Conservation (phyloP, 2,888 invertebrate genomes). For the Protodeltote pygarga region DNA sequence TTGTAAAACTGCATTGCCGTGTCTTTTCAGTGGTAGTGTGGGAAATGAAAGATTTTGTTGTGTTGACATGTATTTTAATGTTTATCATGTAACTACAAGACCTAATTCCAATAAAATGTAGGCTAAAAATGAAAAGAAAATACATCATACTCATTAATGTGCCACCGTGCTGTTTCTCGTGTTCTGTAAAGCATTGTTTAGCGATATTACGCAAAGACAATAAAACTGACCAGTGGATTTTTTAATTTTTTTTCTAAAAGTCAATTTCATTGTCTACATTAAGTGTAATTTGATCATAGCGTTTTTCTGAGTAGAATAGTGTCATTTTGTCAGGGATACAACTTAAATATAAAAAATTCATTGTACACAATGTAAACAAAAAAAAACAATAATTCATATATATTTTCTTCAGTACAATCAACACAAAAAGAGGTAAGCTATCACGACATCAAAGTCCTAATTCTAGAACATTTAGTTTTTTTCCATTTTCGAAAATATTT, state of each 20-base stretch:
- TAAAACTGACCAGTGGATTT: constrained; percentile 48
- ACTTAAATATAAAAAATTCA: constrained; percentile 19
- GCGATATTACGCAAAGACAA: constrained; percentile 52
- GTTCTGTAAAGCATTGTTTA: constrained; percentile 59
- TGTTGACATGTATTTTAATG: constrained; percentile 86
- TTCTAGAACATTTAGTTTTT: constrained; percentile 76
- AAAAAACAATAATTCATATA: constrained; percentile 33
- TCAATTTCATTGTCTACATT: constrained; percentile 47
- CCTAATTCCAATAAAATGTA: constrained; percentile 76
- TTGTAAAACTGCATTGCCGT: constrained; percentile 35
- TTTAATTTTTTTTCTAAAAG: constrained; percentile 7
- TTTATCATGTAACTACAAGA: constrained; percentile 83
- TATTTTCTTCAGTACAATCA: constrained; percentile 57
- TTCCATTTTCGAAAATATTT: constrained; percentile 82
- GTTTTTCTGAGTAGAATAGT: constrained; percentile 55
- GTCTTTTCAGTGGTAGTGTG: constrained; percentile 58
- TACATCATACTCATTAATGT: constrained; percentile 61
- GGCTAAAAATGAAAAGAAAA: constrained; percentile 65
- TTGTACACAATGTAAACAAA: constrained; percentile 32
- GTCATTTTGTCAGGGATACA: constrained; percentile 58
- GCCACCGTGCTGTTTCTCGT: constrained; percentile 74
- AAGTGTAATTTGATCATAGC: constrained; percentile 44
- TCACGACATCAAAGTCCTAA: constrained; percentile 83
- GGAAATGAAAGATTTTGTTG: constrained; percentile 84
- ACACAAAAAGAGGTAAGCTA: constrained; percentile 73